Evolutionary conservation across 30 jellyfish, hydroid and myxozoan genomes (phyloP).

Genomic region (Hydractinia symbiolongicarpus): DNA sequence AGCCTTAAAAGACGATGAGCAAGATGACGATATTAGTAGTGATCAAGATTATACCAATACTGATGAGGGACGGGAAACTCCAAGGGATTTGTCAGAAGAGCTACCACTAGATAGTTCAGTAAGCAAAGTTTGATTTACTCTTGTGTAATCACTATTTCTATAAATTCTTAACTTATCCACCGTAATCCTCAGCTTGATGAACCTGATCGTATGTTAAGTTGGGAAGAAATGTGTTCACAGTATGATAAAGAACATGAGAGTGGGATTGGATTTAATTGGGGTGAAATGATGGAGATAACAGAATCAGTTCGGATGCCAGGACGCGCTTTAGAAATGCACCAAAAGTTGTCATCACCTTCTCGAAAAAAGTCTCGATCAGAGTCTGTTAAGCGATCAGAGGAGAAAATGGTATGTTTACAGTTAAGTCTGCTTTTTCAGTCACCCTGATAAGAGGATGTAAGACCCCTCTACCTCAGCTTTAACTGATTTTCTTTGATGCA

Average conservation of each 20-base stretch:
- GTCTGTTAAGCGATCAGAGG: conserved; percentile 89
- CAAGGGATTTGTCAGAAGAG: conserved; percentile 54
- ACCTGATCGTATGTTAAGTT: conserved; percentile 40
- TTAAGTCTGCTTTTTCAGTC: no score
- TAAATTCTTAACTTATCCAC: background rate
- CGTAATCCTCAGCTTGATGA: conserved; percentile 22
- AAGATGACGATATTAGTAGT: conserved; percentile 72
- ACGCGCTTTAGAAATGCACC: conserved; percentile 92
- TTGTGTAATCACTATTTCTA: background rate
- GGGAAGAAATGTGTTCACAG: conserved; percentile 93
- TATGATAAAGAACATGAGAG: conserved; percentile 66
- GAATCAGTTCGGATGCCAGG: conserved; percentile 96
- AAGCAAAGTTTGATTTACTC: background rate
- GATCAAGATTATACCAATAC: conserved; percentile 63
- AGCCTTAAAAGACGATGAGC: conserved; percentile 79
- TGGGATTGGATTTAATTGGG: conserved; percentile 61
- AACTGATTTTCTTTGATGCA: no score
- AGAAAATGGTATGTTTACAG: conserved; percentile 57
- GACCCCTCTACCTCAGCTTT: no score
- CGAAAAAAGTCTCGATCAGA: conserved; percentile 86
- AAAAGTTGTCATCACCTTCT: conserved; percentile 92
- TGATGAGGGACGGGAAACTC: conserved; percentile 59
- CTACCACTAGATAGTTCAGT: conserved; percentile 63
- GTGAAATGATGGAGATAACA: conserved; percentile 47
- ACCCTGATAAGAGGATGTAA: no score